A percentile compares a stretch with the other conserved stretches of the same genome.
These are phyloP conservation scores for Ceratotherium simum DNA, from an alignment of 2,113 vertebrate species.

Conservation along the genomic window DNA sequence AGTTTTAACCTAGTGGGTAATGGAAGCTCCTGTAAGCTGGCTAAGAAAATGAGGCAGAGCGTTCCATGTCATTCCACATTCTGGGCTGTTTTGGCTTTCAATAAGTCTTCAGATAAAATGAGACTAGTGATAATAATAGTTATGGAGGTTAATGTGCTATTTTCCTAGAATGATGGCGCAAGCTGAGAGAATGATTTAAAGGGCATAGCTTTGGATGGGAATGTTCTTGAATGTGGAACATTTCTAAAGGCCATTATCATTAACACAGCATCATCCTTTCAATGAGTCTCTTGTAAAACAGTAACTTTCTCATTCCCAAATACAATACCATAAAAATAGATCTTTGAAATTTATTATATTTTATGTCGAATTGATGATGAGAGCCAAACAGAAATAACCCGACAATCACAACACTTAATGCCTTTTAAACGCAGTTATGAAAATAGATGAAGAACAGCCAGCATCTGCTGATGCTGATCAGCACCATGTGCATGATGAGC, in stretches of 20 bases:
- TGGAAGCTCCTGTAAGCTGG: not conserved
- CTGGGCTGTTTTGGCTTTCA: not conserved
- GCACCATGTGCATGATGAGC: too few relatives aligned
- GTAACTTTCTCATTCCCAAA: conserved; percentile 46
- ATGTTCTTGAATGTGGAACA: not conserved
- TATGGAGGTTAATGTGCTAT: not conserved
- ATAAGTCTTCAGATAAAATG: not conserved
- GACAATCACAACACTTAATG: not conserved
- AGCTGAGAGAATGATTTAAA: not conserved
- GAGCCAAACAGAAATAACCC: conserved; percentile 36
- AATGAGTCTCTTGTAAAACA: not conserved
- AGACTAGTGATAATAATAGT: not conserved
- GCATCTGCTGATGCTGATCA: not conserved
- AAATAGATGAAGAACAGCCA: conserved; percentile 29
- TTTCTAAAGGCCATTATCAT: conserved; percentile 44
- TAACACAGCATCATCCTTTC: not conserved
- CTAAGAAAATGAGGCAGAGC: not conserved
- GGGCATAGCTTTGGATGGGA: not conserved
- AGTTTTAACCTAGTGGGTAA: not conserved
- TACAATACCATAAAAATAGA: not conserved
- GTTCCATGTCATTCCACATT: not conserved
- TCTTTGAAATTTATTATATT: conserved; percentile 44
- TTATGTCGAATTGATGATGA: not conserved
- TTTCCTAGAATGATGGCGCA: not conserved
- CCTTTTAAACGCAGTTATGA: conserved; percentile 60